Conservation (phyloP, 2,797 vertebrate genomes). For the Lagorchestes hirsutus region DNA sequence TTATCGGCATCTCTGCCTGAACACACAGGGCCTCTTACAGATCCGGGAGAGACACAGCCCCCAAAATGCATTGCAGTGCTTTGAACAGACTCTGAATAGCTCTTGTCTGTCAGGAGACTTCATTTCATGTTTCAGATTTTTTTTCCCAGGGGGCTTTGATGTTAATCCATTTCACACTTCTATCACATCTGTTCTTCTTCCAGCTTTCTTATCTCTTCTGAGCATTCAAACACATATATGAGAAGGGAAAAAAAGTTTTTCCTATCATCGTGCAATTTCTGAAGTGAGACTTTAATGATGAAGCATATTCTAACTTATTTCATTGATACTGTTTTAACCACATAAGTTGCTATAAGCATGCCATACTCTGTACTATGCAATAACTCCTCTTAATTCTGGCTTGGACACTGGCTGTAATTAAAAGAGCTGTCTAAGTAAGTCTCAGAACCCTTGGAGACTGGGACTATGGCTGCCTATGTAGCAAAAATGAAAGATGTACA, state of each 20-base stretch:
- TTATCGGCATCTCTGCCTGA: constrained; percentile 79
- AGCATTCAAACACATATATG: constrained; percentile 82
- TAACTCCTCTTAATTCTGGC: constrained; percentile 31
- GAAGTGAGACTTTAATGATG: constrained; percentile 83
- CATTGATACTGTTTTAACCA: constrained; percentile 74
- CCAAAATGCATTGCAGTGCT: constrained; percentile 82
- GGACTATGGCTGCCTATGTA: background rate
- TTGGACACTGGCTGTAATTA: constrained; percentile 54
- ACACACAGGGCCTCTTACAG: constrained; percentile 71
- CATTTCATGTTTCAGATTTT: constrained; percentile 88
- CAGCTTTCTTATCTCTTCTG: constrained; percentile 85
- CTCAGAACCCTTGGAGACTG: background rate
- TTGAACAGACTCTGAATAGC: constrained; percentile 87
- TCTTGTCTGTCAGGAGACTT: constrained; percentile 88
- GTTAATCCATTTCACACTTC: constrained; percentile 89
- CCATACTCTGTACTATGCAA: constrained; percentile 22
- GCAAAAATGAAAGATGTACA: background rate
- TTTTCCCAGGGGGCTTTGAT: constrained; percentile 88
- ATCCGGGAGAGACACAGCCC: constrained; percentile 80
- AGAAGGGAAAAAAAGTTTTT: constrained; percentile 60
- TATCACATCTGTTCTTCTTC: constrained; percentile 88
- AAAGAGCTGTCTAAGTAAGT: constrained; percentile 8
- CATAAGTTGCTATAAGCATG: constrained; percentile 52
- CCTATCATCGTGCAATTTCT: constrained; percentile 83
- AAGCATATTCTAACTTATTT: constrained; percentile 75